A percentile compares a stretch with the other conserved stretches of the same genome.
phyloP scores from a whole-genome alignment of 2,797 vertebrate species.

The Euthynnus affinis region DNA sequence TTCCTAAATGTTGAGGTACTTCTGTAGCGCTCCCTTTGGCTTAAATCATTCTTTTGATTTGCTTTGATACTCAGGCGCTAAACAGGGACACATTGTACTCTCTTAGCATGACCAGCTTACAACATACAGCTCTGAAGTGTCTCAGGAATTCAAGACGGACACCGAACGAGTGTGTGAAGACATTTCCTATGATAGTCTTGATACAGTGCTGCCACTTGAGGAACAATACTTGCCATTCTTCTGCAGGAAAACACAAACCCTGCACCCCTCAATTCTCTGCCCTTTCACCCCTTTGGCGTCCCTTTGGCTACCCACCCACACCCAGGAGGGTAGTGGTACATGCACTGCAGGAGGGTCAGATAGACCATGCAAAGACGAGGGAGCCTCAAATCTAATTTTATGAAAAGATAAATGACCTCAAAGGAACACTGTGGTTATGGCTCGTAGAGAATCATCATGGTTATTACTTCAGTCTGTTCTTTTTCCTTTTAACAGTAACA shows the following conservation, averaged over 20 bases:
- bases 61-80: conserved; percentile 40
- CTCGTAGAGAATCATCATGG: conserved; percentile 43
- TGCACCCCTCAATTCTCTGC: conserved; percentile 57
- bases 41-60: conserved; percentile 54
- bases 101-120: conserved; percentile 34
- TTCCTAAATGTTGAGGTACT: conserved; percentile 27
- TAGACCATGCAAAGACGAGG: conserved; percentile 43
- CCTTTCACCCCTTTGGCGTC: conserved; percentile 66
- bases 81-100: conserved; percentile 66
- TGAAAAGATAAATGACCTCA: conserved; percentile 51
- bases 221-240: conserved; percentile 73
- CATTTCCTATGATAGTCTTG: conserved; percentile 47
- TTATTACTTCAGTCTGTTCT: conserved; percentile 68
- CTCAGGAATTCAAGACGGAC: conserved; percentile 63
- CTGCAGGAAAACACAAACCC: conserved; percentile 57
- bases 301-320: conserved; percentile 52
- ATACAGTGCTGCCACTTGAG: conserved; percentile 55
- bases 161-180: conserved; percentile 55
- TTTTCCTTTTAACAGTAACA: conserved; percentile 61
- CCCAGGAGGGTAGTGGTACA: conserved; percentile 46
- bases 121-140: conserved; percentile 45
- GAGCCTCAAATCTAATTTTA: conserved; percentile 62
- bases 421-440: conserved; percentile 60
- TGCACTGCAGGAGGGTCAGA: conserved; percentile 47
- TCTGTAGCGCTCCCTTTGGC: conserved; percentile 17